These are phyloP conservation scores for Peromyscus californicus DNA, from an alignment of 2,113 vertebrate species.

Conservation along the genomic window DNA sequence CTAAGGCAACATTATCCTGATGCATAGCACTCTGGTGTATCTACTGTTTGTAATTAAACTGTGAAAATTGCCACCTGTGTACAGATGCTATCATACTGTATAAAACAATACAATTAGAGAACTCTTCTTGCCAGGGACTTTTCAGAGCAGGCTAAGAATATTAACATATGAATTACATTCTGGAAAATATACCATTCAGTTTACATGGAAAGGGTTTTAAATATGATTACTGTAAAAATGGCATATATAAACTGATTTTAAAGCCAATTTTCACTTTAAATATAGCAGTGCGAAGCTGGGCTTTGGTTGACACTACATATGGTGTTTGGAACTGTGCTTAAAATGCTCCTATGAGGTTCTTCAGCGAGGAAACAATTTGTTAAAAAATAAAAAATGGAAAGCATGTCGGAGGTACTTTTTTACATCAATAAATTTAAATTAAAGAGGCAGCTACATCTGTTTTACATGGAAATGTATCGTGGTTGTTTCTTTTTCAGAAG, in stretches of 20 bases:
- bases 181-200: neutral
- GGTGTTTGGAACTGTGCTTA: constrained; percentile 59
- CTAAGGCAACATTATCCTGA: constrained; percentile 32
- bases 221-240: constrained; percentile 28
- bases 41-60: constrained; percentile 45
- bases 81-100: neutral
- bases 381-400: constrained; percentile 37
- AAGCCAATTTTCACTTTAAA: constrained; percentile 57
- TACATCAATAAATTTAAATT: constrained; percentile 64
- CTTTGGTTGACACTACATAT: constrained; percentile 66
- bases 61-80: constrained; percentile 1
- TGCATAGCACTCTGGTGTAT: neutral
- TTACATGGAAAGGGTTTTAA: constrained; percentile 62
- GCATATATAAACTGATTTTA: constrained; percentile 41
- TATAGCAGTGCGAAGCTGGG: constrained; percentile 5
- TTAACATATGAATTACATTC: constrained; percentile 16
- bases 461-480: constrained; percentile 18
- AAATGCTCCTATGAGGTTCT: constrained; percentile 39
- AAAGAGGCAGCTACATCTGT: constrained; percentile 37
- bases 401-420: constrained; percentile 37
- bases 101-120: constrained; percentile 32
- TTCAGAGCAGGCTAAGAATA: constrained; percentile 9
- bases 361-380: constrained; percentile 17
- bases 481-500: constrained; percentile 51
- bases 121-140: neutral